Percentiles rank a stretch among this genome's conserved stretches.
These are phyloP conservation scores for Tenrec ecaudatus DNA, from an alignment of 2,113 vertebrate genomes.

Conservation along the genomic window DNA sequence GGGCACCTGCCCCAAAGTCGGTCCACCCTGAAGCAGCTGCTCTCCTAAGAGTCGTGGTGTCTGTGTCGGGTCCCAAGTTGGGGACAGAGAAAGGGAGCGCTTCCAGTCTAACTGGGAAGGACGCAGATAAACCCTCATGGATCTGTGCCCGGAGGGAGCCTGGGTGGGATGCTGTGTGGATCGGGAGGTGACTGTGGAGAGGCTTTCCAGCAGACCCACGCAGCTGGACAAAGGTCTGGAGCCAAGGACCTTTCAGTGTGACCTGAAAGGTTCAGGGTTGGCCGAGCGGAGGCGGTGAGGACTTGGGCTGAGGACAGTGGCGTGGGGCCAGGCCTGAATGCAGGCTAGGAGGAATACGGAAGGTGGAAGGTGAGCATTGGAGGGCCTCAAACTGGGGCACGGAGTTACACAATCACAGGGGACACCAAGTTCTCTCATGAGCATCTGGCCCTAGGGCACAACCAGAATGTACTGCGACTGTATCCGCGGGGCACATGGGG, in stretches of 20 bases:
- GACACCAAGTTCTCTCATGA: background rate
- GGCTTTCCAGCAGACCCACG: background rate
- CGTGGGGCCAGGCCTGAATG: background rate
- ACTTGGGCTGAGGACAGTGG: no score
- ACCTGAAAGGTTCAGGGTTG: no score
- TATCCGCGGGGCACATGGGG: no score
- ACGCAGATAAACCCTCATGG: background rate
- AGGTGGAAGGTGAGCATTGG: background rate
- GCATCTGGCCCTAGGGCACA: background rate
- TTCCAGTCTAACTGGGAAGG: background rate
- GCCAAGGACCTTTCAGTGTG: no score
- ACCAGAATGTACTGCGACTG: background rate
- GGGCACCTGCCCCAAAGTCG: fast-evolving
- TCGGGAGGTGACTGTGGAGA: no score
- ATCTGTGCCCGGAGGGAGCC: background rate
- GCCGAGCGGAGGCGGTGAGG: background rate
- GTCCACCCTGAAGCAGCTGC: background rate
- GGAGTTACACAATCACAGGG: background rate
- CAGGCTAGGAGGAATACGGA: background rate
- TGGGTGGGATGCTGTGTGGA: fast-evolving
- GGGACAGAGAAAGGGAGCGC: background rate
- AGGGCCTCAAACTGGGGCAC: no score
- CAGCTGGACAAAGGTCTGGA: no score
- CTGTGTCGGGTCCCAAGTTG: background rate
- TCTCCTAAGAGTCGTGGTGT: background rate